These are phyloP conservation scores for Drosophila lini DNA, from an alignment of 1,140 invertebrate species.

Conservation along the genomic window DNA sequence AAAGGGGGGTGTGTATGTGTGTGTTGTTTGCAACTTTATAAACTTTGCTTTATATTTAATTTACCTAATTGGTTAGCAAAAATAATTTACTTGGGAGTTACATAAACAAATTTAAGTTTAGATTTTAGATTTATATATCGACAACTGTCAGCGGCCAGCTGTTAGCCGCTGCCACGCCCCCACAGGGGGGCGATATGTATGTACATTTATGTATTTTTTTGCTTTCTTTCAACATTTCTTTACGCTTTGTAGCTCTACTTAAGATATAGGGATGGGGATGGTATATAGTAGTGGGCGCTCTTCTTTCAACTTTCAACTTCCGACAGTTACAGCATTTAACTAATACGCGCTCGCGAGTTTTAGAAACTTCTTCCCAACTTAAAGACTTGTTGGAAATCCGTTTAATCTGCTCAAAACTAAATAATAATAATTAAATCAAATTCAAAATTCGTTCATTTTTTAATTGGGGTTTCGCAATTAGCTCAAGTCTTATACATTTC, in stretches of 20 bases:
- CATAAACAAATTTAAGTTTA: conserved; percentile 51
- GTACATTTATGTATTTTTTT: conserved; percentile 80
- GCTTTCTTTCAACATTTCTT: conserved; percentile 67
- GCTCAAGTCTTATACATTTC: conserved; percentile 82
- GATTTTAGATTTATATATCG: conserved; percentile 30
- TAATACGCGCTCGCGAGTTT: conserved; percentile 74
- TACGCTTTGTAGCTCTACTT: conserved; percentile 2
- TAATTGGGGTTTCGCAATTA: conserved; percentile 55
- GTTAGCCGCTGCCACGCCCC: conserved; percentile 64
- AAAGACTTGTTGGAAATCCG: conserved; percentile 19
- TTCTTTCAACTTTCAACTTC: conserved; percentile 35
- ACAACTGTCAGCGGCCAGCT: conserved; percentile 41
- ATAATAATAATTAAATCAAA: conserved; percentile 43
- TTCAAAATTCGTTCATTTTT: conserved; percentile 34
- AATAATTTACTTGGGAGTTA: conserved; percentile 60
- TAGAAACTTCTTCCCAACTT: conserved; percentile 63
- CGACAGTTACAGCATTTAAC: conserved; percentile 70
- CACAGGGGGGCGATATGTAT: conserved; percentile 73
- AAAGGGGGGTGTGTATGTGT: not conserved
- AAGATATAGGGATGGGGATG: conserved; percentile 9
- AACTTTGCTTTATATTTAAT: conserved; percentile 54
- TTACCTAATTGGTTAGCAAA: conserved; percentile 59
- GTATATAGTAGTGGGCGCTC: conserved; percentile 51
- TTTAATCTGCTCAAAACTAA: conserved; percentile 22
- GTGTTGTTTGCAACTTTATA: conserved; percentile 30